A percentile compares a stretch with the other conserved stretches of the same genome.
Conservation (phyloP, 2,797 vertebrate genomes). For the Diglossa cyanea region DNA sequence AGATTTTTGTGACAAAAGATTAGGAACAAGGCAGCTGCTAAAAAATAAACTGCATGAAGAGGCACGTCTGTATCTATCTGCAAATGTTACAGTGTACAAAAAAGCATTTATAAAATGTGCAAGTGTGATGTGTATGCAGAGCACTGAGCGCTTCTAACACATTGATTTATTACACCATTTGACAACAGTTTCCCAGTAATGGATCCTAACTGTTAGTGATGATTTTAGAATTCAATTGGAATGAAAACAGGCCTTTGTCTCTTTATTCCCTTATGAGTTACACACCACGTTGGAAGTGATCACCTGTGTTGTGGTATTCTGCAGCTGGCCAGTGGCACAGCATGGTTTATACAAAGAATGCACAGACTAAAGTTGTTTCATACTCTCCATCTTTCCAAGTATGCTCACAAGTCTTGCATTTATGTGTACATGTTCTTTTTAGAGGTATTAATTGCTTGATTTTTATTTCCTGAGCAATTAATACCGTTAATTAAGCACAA, state of each 20-base stretch:
- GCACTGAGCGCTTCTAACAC: not conserved
- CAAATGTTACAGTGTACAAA: not conserved
- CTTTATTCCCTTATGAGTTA: not conserved
- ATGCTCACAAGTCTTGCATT: not conserved
- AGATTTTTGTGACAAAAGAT: not conserved
- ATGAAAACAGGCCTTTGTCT: not conserved
- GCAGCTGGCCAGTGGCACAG: not conserved
- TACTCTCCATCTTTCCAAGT: not conserved
- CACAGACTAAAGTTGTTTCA: not conserved
- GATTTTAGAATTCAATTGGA: not conserved
- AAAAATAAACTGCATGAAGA: not conserved
- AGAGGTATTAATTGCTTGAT: not conserved
- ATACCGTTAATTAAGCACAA: not conserved
- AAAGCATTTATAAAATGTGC: not conserved
- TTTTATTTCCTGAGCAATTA: not conserved
- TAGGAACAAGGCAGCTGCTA: not conserved
- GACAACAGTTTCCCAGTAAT: not conserved
- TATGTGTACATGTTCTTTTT: not conserved
- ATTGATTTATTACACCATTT: not conserved
- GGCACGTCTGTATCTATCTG: not conserved
- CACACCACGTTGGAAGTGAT: not conserved
- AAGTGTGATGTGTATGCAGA: not conserved
- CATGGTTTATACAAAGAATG: not conserved
- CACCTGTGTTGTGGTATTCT: not conserved
- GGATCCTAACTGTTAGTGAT: not conserved